phyloP scores from a whole-genome alignment of 2,113 vertebrate genomes.

The Cyphomyrus discorhynchus region DNA sequence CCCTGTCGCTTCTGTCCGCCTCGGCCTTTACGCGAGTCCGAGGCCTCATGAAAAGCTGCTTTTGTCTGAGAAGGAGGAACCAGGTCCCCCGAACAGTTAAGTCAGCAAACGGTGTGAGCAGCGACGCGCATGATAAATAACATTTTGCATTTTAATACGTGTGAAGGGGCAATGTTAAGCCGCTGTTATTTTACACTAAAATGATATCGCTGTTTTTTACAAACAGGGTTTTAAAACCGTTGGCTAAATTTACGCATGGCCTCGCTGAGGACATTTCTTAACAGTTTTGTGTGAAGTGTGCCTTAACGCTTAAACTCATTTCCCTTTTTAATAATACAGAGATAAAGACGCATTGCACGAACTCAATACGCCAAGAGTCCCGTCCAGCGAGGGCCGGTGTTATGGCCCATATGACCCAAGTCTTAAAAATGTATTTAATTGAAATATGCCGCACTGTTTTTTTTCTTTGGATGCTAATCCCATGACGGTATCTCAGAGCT shows the following conservation, averaged over 20 bases:
- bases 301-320: neutral
- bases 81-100: slow-evolving; percentile 58
- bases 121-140: neutral
- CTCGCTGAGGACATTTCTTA: neutral
- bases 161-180: neutral
- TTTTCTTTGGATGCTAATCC: neutral
- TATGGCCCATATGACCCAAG: neutral
- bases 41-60: slow-evolving; percentile 59
- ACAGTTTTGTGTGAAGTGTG: neutral
- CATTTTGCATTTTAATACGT: neutral
- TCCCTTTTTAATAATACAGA: neutral
- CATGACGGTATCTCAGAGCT: neutral
- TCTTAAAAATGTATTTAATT: neutral
- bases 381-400: neutral
- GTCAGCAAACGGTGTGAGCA: slow-evolving; percentile 29
- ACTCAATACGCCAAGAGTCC: neutral
- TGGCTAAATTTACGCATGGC: neutral
- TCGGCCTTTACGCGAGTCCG: slow-evolving; percentile 33
- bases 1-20: slow-evolving; percentile 31
- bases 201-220: neutral
- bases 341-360: neutral
- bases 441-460: neutral
- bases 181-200: neutral
- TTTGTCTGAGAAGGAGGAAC: slow-evolving; percentile 59
- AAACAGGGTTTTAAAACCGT: neutral